A percentile compares a stretch with the other conserved stretches of the same genome.
Evolutionary conservation across 2,888 invertebrate genomes (phyloP).

Genomic region (Sicus ferrugineus): DNA sequence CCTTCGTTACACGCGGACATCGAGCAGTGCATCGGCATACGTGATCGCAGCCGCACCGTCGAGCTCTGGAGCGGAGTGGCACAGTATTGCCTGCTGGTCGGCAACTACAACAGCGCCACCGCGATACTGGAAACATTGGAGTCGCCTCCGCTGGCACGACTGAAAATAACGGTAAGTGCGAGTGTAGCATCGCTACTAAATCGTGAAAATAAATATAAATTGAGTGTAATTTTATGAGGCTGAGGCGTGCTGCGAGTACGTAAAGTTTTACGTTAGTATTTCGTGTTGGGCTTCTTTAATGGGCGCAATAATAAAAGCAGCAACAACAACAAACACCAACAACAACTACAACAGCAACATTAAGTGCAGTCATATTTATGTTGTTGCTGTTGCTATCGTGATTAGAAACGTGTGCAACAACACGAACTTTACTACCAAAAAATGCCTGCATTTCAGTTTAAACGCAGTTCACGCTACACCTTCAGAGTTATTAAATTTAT

Average conservation of each 20-base stretch:
- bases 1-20: neutral
- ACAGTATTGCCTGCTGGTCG: slow-evolving; percentile 64
- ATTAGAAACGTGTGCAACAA: neutral
- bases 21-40: slow-evolving; percentile 61
- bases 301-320: neutral
- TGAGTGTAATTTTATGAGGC: slow-evolving; percentile 19
- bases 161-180: slow-evolving; percentile 62
- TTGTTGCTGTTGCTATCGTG: neutral
- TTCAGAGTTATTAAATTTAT: slow-evolving; percentile 25
- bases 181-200: neutral
- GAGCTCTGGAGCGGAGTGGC: slow-evolving; percentile 65
- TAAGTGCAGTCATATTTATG: neutral
- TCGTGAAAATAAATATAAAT: slow-evolving; percentile 9
- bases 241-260: neutral
- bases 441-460: neutral
- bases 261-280: neutral
- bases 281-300: neutral
- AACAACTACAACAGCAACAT: neutral
- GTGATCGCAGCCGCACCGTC: slow-evolving; percentile 61
- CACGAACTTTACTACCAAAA: neutral
- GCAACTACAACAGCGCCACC: slow-evolving; percentile 65
- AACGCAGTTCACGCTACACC: neutral
- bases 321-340: neutral
- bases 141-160: slow-evolving; percentile 62
- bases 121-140: slow-evolving; percentile 63